Evolutionary conservation across 2,888 invertebrate genomes (phyloP).

Genomic region (Drosophila barbarae): DNA sequence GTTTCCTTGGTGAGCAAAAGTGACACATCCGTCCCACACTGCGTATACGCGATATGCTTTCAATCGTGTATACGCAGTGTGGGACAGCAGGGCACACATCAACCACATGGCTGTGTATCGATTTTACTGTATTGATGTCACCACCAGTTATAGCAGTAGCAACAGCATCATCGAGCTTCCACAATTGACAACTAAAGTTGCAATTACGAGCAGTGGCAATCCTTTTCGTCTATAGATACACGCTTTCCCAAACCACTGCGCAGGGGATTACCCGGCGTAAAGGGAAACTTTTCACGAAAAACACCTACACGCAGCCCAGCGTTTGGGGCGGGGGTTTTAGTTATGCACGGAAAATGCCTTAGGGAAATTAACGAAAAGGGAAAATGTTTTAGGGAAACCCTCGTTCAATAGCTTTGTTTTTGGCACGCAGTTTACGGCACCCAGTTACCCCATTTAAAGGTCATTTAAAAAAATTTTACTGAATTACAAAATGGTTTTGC

Average conservation of each 20-base stretch:
- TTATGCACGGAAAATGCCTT: slow-evolving; percentile 63
- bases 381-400: slow-evolving; percentile 47
- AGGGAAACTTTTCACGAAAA: slow-evolving; percentile 21
- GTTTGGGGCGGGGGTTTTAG: slow-evolving; percentile 48
- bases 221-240: slow-evolving; percentile 11
- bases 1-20: background rate
- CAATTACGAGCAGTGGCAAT: slow-evolving; percentile 19
- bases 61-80: no score
- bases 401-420: slow-evolving; percentile 33
- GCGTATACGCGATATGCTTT: slow-evolving; percentile 43
- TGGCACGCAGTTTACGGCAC: slow-evolving; percentile 22
- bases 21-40: slow-evolving; percentile 25
- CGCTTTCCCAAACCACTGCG: background rate
- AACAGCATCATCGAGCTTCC: slow-evolving; percentile 14
- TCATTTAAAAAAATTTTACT: slow-evolving; percentile 14
- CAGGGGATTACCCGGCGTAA: slow-evolving; percentile 13
- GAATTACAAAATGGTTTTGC: background rate
- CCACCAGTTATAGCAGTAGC: slow-evolving; percentile 6
- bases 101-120: slow-evolving; percentile 11
- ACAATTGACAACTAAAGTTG: slow-evolving; percentile 40
- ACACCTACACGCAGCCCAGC: slow-evolving; percentile 50
- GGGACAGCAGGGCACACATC: background rate
- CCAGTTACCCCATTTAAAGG: slow-evolving; percentile 42
- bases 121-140: slow-evolving; percentile 38
- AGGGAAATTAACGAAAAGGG: slow-evolving; percentile 66